These are phyloP conservation scores for Stenoptilia bipunctidactyla DNA, from an alignment of 2,888 invertebrate species.

Conservation along the genomic window DNA sequence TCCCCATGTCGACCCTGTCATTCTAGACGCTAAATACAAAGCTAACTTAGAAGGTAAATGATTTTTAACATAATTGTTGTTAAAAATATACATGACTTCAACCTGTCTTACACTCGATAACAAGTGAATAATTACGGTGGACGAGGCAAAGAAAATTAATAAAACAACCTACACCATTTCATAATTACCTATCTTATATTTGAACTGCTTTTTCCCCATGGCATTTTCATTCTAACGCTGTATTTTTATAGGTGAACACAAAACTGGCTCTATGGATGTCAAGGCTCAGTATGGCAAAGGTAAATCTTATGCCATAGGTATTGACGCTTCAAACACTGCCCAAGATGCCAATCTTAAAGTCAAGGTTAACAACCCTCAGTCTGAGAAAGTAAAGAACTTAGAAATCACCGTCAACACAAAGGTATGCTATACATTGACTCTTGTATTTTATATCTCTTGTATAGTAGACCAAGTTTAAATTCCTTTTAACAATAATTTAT, in stretches of 20 bases:
- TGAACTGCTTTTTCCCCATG: too few relatives aligned
- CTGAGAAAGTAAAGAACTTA: constrained; percentile 61
- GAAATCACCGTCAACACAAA: constrained; percentile 57
- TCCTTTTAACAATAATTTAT: too few relatives aligned
- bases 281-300: constrained; percentile 55
- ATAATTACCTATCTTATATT: too few relatives aligned
- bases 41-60: constrained; percentile 35
- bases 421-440: too few relatives aligned
- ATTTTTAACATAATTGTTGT: too few relatives aligned
- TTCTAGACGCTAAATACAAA: constrained; percentile 52
- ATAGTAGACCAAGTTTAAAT: too few relatives aligned
- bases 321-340: constrained; percentile 32
- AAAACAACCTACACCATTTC: too few relatives aligned
- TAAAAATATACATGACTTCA: too few relatives aligned
- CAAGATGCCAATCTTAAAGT: constrained; percentile 32
- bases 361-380: constrained; percentile 39
- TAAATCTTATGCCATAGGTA: constrained; percentile 46
- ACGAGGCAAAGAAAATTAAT: too few relatives aligned
- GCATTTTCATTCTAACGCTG: neutral
- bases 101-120: too few relatives aligned
- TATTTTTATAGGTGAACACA: constrained; percentile 32
- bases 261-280: constrained; percentile 31
- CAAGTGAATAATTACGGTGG: too few relatives aligned
- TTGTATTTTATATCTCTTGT: too few relatives aligned
- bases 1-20: constrained; percentile 58